Evolutionary conservation across 1,140 invertebrate species (phyloP).

Genomic region (Lucilia sericata): DNA sequence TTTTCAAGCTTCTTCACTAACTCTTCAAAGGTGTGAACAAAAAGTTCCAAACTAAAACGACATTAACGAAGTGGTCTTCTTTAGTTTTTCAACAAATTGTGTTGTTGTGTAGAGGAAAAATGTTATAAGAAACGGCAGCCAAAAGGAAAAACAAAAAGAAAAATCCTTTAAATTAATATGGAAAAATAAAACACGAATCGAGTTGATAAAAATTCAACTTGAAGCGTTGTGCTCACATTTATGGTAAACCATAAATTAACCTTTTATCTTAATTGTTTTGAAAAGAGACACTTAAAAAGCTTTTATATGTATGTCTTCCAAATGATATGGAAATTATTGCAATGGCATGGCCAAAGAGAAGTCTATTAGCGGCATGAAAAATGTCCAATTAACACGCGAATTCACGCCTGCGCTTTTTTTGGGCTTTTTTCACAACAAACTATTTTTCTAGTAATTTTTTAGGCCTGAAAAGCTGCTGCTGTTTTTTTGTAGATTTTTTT

Average conservation of each 20-base stretch:
- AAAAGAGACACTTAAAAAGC: slow-evolving; percentile 26
- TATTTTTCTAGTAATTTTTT: not conserved
- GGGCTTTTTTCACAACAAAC: not conserved
- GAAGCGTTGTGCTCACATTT: slow-evolving; percentile 14
- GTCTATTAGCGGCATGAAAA: not conserved
- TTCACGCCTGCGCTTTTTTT: slow-evolving; percentile 18
- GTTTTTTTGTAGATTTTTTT: too few relatives aligned
- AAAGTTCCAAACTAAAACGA: not conserved
- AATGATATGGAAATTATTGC: slow-evolving; percentile 2
- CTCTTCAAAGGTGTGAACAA: not conserved
- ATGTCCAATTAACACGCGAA: slow-evolving; percentile 26
- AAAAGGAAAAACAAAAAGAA: too few relatives aligned
- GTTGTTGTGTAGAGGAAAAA: too few relatives aligned
- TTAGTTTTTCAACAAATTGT: too few relatives aligned
- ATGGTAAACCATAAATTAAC: slow-evolving; percentile 16
- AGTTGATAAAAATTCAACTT: not conserved
- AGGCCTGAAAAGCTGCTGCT: not conserved
- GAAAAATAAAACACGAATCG: not conserved
- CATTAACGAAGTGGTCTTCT: too few relatives aligned
- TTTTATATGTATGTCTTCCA: slow-evolving; percentile 5
- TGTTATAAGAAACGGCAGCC: too few relatives aligned
- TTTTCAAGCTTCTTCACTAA: not conserved
- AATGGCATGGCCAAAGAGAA: not conserved
- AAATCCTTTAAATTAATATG: not conserved
- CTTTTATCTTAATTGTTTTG: slow-evolving; percentile 29